These are phyloP conservation scores for Auanema freiburgensis DNA, from an alignment of 2,888 invertebrate genomes.

Conservation along the genomic window DNA sequence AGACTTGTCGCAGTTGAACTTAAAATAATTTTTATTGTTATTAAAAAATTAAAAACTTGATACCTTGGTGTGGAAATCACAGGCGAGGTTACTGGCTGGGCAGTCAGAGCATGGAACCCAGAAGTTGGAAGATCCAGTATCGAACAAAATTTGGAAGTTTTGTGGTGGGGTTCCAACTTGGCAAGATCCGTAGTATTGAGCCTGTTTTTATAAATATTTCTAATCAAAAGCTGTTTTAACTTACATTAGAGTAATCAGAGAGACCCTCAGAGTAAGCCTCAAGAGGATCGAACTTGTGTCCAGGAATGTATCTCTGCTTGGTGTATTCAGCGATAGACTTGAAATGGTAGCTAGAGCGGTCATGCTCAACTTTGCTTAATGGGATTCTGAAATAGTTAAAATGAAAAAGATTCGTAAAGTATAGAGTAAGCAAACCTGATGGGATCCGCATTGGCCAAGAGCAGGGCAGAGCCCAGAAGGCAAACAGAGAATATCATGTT, in stretches of 20 bases:
- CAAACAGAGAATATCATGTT: too few relatives aligned
- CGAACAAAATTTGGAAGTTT: slow-evolving; percentile 75
- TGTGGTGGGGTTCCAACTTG: slow-evolving; percentile 69
- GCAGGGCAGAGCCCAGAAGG: too few relatives aligned
- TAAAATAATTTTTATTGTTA: slow-evolving; percentile 6
- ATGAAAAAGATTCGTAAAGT: not conserved
- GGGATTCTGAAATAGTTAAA: slow-evolving; percentile 33
- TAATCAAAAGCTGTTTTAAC: slow-evolving; percentile 11
- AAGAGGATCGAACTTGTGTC: slow-evolving; percentile 24
- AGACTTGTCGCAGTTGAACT: slow-evolving; percentile 84
- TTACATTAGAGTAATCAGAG: slow-evolving; percentile 43
- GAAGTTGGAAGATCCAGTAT: slow-evolving; percentile 96
- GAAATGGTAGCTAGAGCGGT: slow-evolving; percentile 39
- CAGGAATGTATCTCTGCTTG: slow-evolving; percentile 36
- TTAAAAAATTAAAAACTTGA: not conserved
- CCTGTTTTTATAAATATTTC: too few relatives aligned
- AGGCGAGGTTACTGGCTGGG: slow-evolving; percentile 86
- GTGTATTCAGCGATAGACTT: slow-evolving; percentile 32
- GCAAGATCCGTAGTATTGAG: slow-evolving; percentile 69
- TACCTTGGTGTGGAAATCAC: slow-evolving; percentile 68
- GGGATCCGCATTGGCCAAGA: too few relatives aligned
- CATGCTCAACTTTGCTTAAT: slow-evolving; percentile 31
- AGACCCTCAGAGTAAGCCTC: slow-evolving; percentile 47
- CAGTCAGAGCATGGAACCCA: slow-evolving; percentile 94
- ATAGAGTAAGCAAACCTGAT: too few relatives aligned